phyloP scores from a whole-genome alignment of 2,888 invertebrate species.

The Hydropsyche betteni region DNA sequence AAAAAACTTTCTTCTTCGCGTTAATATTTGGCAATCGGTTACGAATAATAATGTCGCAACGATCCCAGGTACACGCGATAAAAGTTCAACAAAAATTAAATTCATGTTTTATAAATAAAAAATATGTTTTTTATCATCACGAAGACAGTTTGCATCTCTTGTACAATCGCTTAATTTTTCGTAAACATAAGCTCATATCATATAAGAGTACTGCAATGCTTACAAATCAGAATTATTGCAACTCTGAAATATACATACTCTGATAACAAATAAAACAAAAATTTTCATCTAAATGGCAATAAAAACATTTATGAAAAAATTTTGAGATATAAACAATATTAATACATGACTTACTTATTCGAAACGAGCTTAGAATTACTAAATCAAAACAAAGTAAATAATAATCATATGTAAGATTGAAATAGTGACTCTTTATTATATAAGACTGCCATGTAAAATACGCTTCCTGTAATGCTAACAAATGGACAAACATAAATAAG shows the following conservation, averaged over 20 bases:
- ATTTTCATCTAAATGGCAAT: too few species aligned
- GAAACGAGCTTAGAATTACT: too few species aligned
- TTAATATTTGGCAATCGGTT: conserved; percentile 38
- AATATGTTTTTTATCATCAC: background rate
- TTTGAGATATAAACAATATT: too few species aligned
- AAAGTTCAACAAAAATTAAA: conserved; percentile 39
- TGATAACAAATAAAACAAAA: too few species aligned
- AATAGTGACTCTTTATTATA: too few species aligned
- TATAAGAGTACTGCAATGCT: conserved; percentile 14
- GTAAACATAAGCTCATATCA: background rate
- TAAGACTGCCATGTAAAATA: too few species aligned
- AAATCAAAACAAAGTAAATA: too few species aligned
- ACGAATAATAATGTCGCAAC: conserved; percentile 33
- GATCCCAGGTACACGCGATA: conserved; percentile 31
- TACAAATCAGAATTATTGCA: conserved; percentile 9
- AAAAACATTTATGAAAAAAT: too few species aligned
- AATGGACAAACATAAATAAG: too few species aligned
- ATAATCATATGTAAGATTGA: too few species aligned
- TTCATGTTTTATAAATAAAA: conserved; percentile 26
- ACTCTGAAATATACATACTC: background rate
- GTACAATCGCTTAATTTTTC: conserved; percentile 15
- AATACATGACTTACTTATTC: too few species aligned
- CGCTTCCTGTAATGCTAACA: too few species aligned
- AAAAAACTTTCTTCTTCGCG: conserved; percentile 35
- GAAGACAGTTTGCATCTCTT: conserved; percentile 4